Evolutionary conservation across 2,888 invertebrate genomes (phyloP).

Genomic region (Megaustenia siamemsis): DNA sequence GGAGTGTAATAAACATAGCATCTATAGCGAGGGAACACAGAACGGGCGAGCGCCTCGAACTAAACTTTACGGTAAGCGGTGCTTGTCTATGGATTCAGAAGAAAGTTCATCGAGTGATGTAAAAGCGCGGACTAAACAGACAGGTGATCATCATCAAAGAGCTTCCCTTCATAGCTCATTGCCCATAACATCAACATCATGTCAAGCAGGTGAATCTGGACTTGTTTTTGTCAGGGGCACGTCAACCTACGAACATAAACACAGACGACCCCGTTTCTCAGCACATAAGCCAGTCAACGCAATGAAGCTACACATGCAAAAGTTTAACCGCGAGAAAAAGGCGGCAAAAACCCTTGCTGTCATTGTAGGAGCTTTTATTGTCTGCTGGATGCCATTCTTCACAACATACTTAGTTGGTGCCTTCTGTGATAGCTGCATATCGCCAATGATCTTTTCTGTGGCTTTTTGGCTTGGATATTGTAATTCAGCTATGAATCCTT

Average conservation of each 20-base stretch:
- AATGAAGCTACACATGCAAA: conserved; percentile 91
- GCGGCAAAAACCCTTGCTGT: conserved; percentile 97
- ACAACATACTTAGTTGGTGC: conserved; percentile 94
- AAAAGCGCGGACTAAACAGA: not conserved
- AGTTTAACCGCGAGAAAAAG: conserved; percentile 93
- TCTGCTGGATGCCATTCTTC: conserved; percentile 98
- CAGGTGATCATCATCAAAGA: not conserved
- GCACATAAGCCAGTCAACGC: conserved; percentile 82
- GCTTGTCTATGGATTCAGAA: conserved; percentile 43
- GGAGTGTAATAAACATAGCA: not conserved
- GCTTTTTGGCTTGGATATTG: conserved; percentile 98
- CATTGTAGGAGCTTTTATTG: conserved; percentile 97
- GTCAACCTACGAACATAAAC: conserved; percentile 19
- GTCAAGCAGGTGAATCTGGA: conserved; percentile 24
- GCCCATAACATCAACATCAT: not conserved
- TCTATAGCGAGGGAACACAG: not conserved
- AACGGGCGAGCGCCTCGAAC: not conserved
- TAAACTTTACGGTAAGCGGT: conserved; percentile 11
- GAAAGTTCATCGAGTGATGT: conserved; percentile 38
- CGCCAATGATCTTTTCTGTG: conserved; percentile 89
- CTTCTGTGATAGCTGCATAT: conserved; percentile 88
- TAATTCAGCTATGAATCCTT: conserved; percentile 96
- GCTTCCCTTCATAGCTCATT: not conserved
- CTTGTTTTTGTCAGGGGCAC: not conserved
- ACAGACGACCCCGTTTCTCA: conserved; percentile 37